Evolutionary conservation across 2,797 vertebrate species (phyloP).

Genomic region (Labeo calbasu): DNA sequence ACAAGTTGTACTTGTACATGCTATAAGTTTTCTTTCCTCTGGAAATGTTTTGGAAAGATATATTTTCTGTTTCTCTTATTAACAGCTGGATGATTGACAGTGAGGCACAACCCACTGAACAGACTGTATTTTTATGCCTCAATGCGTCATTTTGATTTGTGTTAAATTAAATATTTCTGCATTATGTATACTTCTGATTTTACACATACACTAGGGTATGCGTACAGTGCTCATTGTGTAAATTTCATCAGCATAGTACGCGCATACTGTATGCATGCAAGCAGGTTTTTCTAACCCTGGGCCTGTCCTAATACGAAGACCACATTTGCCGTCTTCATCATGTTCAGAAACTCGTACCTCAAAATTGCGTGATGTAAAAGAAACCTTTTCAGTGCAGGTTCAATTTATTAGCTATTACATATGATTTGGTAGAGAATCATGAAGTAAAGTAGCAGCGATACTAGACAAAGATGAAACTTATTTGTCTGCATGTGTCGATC

Average conservation of each 20-base stretch:
- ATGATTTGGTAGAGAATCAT: not conserved
- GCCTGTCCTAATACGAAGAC: not conserved
- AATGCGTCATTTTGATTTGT: not conserved
- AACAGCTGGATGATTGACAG: not conserved
- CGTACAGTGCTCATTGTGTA: not conserved
- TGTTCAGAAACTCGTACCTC: not conserved
- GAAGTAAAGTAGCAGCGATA: not conserved
- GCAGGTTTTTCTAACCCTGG: not conserved
- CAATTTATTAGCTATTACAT: not conserved
- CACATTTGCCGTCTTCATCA: not conserved
- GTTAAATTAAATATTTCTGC: not conserved
- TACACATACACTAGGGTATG: not conserved
- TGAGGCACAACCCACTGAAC: not conserved
- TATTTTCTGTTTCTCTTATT: not conserved
- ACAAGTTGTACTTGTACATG: too few species aligned
- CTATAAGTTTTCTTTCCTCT: not conserved
- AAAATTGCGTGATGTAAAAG: not conserved
- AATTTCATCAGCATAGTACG: not conserved
- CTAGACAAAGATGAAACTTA: not conserved
- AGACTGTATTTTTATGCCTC: not conserved
- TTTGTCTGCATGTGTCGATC: not conserved
- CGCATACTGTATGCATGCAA: not conserved
- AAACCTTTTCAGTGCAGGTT: not conserved
- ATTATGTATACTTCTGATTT: not conserved
- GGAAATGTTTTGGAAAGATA: not conserved